A percentile compares a stretch with the other conserved stretches of the same genome.
Conservation (phyloP, 1,140 invertebrate species). For the Diprion similis region DNA sequence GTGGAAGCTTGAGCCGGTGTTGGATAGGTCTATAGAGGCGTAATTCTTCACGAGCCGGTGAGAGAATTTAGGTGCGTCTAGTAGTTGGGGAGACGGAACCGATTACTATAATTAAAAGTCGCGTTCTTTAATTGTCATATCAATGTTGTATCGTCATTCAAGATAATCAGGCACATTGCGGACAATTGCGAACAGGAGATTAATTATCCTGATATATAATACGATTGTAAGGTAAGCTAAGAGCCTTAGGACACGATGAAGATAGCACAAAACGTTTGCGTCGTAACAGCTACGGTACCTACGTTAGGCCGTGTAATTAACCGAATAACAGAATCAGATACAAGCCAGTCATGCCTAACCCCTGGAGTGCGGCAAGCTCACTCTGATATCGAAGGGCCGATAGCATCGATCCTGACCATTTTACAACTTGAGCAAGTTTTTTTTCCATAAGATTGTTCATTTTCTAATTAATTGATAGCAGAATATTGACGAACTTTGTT, state of each 20-base stretch:
- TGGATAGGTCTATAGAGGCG: no score
- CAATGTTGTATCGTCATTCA: slow-evolving; percentile 5
- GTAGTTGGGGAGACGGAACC: no score
- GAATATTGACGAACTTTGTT: no score
- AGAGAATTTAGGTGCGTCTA: no score
- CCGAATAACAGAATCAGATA: slow-evolving; percentile 59
- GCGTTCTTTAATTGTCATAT: slow-evolving; percentile 3
- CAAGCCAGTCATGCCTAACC: slow-evolving; percentile 18
- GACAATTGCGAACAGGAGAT: slow-evolving; percentile 7
- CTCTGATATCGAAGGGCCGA: neutral
- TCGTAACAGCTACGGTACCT: slow-evolving; percentile 33
- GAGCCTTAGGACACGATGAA: neutral
- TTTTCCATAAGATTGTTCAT: no score
- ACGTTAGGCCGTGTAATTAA: slow-evolving; percentile 58
- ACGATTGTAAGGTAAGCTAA: neutral
- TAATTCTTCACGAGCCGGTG: no score
- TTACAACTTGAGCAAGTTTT: no score
- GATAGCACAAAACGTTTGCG: slow-evolving; percentile 45
- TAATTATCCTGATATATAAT: neutral
- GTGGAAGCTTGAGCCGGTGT: no score
- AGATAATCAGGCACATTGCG: slow-evolving; percentile 4
- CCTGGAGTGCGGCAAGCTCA: neutral
- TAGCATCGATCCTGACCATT: neutral
- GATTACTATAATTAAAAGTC: neutral
- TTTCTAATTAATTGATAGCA: no score